Conservation (phyloP, 2,797 vertebrate species). For the Spinibarbus caldwelli region DNA sequence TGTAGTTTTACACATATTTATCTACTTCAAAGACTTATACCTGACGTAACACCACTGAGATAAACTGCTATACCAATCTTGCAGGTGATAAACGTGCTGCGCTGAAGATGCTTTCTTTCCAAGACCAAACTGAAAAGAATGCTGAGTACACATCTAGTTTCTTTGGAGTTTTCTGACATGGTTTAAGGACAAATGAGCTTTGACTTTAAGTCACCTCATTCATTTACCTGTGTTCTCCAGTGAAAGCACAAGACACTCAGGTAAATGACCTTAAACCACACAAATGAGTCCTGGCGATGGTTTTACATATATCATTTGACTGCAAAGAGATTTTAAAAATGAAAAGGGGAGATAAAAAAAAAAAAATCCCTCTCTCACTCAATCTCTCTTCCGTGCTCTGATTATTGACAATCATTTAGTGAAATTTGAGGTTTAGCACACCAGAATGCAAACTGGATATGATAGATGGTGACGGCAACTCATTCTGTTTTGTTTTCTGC, state of each 20-base stretch:
- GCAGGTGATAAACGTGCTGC: not conserved
- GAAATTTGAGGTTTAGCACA: conserved; percentile 5
- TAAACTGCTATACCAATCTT: not conserved
- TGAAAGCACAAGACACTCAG: not conserved
- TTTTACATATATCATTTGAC: conserved; percentile 42
- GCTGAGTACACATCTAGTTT: not conserved
- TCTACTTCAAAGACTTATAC: not conserved
- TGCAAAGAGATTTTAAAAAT: conserved; percentile 14
- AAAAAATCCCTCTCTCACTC: not conserved
- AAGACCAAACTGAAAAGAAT: not conserved
- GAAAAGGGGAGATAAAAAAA: not conserved
- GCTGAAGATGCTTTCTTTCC: not conserved
- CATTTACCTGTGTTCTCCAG: conserved; percentile 18
- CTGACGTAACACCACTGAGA: not conserved
- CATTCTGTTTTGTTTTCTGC: not conserved
- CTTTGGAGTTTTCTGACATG: not conserved
- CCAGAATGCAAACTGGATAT: not conserved
- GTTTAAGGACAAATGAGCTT: conserved; percentile 21
- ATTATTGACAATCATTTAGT: conserved; percentile 18
- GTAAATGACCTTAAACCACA: conserved; percentile 32
- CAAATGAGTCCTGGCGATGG: conserved; percentile 15
- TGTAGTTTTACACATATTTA: not conserved
- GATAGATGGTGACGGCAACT: not conserved
- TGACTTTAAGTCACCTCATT: not conserved
- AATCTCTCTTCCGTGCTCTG: not conserved